Evolutionary conservation across 2,888 invertebrate genomes (phyloP).

Genomic region (Agrilus cyanescens): DNA sequence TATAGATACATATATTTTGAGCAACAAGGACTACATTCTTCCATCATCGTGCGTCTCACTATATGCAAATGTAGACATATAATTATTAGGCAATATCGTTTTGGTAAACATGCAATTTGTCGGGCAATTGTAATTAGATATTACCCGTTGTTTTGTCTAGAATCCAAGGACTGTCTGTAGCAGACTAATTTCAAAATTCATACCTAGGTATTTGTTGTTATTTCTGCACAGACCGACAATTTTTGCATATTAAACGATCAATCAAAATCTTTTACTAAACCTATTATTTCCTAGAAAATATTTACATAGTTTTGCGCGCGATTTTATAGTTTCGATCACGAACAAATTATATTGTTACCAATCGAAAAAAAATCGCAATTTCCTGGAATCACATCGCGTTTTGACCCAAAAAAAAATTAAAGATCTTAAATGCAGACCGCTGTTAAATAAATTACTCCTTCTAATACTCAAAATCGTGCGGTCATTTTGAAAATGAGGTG

Average conservation of each 20-base stretch:
- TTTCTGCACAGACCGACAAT: too few relatives aligned
- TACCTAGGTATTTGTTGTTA: slow-evolving; percentile 3
- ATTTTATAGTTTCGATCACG: slow-evolving; percentile 11
- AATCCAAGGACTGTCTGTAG: slow-evolving; percentile 15
- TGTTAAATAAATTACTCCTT: too few relatives aligned
- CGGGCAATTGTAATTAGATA: slow-evolving; percentile 20
- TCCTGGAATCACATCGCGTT: too few relatives aligned
- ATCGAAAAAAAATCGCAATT: too few relatives aligned
- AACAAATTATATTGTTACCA: slow-evolving; percentile 3
- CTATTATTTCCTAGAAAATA: slow-evolving; percentile 15
- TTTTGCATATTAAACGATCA: slow-evolving; percentile 16
- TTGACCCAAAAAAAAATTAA: too few relatives aligned
- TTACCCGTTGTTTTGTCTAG: slow-evolving; percentile 18
- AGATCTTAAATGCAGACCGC: too few relatives aligned
- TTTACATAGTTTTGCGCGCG: slow-evolving; percentile 16
- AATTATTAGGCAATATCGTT: slow-evolving; percentile 11
- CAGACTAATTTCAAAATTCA: slow-evolving; percentile 14
- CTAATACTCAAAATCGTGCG: too few relatives aligned
- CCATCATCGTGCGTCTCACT: too few relatives aligned
- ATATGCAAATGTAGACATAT: slow-evolving; percentile 10
- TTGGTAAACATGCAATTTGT: slow-evolving; percentile 16
- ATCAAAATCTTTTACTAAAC: slow-evolving; percentile 15
- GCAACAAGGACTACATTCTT: too few relatives aligned
- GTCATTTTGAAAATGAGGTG: too few relatives aligned
- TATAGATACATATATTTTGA: too few relatives aligned